phyloP scores from a whole-genome alignment of 2,113 vertebrate species.

The Calyptomena viridis region DNA sequence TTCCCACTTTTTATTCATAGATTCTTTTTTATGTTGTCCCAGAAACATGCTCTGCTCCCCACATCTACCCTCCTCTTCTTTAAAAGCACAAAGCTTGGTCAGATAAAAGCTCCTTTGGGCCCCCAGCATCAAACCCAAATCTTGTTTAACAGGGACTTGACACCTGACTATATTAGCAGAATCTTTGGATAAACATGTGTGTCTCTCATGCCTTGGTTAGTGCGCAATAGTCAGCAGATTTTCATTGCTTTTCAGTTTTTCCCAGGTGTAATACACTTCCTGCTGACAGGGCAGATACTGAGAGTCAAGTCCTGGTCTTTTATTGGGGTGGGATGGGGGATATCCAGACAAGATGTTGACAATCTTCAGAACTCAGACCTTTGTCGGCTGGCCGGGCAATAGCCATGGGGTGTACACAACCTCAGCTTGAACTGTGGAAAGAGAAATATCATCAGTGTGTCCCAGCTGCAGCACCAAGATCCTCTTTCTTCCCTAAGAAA shows the following conservation, averaged over 20 bases:
- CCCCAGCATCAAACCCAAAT: not conserved
- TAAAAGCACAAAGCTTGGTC: not conserved
- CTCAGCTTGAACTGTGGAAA: not conserved
- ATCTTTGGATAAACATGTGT: not conserved
- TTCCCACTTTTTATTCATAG: not conserved
- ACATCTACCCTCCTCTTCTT: not conserved
- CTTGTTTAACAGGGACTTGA: not conserved
- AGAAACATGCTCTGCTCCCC: not conserved
- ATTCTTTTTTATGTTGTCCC: not conserved
- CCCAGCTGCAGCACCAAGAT: not conserved
- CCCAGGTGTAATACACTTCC: not conserved
- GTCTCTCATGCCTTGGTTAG: not conserved
- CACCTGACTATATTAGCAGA: not conserved
- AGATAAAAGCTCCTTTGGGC: not conserved
- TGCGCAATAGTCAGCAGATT: not conserved
- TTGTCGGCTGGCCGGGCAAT: not conserved
- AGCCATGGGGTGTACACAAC: not conserved
- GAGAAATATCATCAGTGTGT: not conserved
- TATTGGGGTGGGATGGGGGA: not conserved
- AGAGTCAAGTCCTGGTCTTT: not conserved
- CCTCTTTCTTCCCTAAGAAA: not conserved
- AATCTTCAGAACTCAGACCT: not conserved
- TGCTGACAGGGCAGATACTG: not conserved
- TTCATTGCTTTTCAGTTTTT: not conserved
- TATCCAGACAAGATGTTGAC: not conserved